phyloP scores from a whole-genome alignment of 2,888 invertebrate species.

The Notocelia uddmanniana region DNA sequence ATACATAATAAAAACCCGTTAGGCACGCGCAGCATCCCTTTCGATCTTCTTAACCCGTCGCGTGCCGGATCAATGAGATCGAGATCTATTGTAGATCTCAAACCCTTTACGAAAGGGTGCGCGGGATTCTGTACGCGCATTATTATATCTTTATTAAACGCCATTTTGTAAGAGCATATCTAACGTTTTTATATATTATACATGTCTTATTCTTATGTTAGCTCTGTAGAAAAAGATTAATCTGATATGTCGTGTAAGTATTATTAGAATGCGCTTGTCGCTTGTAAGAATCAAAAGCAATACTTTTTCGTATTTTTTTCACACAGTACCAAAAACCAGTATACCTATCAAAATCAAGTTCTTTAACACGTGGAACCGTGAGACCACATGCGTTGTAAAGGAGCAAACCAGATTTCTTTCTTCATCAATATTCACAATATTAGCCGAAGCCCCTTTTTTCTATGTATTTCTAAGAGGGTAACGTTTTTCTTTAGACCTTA shows the following conservation, averaged over 20 bases:
- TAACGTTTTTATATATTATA: neutral
- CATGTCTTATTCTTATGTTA: neutral
- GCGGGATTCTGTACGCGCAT: slow-evolving; percentile 82
- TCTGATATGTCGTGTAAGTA: neutral
- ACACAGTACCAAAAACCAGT: slow-evolving; percentile 43
- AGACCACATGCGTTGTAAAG: slow-evolving; percentile 74
- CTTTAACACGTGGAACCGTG: slow-evolving; percentile 76
- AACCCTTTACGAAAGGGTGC: slow-evolving; percentile 75
- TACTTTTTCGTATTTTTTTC: slow-evolving; percentile 31
- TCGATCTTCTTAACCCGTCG: slow-evolving; percentile 75
- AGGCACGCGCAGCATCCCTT: slow-evolving; percentile 73
- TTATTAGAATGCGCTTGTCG: neutral
- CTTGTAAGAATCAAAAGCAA: neutral
- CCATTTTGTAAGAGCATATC: slow-evolving; percentile 26
- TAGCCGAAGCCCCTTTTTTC: slow-evolving; percentile 82
- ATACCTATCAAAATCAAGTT: slow-evolving; percentile 45
- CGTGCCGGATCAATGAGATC: slow-evolving; percentile 78
- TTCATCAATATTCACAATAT: slow-evolving; percentile 86
- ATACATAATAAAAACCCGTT: slow-evolving; percentile 31
- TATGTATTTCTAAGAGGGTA: slow-evolving; percentile 71
- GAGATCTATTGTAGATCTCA: slow-evolving; percentile 70
- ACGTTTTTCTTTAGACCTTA: slow-evolving; percentile 81
- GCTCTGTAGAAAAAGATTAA: neutral
- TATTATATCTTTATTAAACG: slow-evolving; percentile 27
- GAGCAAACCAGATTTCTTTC: slow-evolving; percentile 83